phyloP scores from a whole-genome alignment of 1,140 invertebrate genomes.

The Sipha flava region DNA sequence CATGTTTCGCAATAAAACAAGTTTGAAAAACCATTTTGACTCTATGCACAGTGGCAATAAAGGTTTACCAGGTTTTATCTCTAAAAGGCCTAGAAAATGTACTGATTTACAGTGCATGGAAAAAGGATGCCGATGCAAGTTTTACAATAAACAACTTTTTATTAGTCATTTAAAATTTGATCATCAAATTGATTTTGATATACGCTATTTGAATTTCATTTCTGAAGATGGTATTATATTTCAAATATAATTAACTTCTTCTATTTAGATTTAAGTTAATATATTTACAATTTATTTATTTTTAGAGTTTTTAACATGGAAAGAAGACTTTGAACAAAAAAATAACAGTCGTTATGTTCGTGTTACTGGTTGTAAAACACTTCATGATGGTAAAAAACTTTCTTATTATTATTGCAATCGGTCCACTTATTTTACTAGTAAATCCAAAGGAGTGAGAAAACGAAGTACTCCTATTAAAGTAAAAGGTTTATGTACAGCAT shows the following conservation, averaged over 20 bases:
- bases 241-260: no score
- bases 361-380: conserved; percentile 22
- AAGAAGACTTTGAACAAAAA: conserved; percentile 21
- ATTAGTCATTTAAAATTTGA: conserved; percentile 30
- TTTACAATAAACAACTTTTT: conserved; percentile 25
- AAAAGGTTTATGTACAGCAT: conserved; percentile 14
- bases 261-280: no score
- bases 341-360: conserved; percentile 22
- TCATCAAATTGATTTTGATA: conserved; percentile 21
- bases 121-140: conserved; percentile 9
- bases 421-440: conserved; percentile 17
- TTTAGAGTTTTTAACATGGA: conserved; percentile 21
- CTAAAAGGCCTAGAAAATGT: not conserved
- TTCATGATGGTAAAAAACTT: not conserved
- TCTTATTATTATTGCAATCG: conserved; percentile 25
- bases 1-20: conserved; percentile 21
- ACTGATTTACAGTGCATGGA: conserved; percentile 9
- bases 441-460: conserved; percentile 15
- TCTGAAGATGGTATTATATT: conserved; percentile 1
- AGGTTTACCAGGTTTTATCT: not conserved
- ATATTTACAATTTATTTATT: not conserved
- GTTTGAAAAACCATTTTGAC: conserved; percentile 15
- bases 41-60: conserved; percentile 8
- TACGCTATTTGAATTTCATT: not conserved
- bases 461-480: conserved; percentile 4